These are phyloP conservation scores for Rhyacichthys aspro DNA, from an alignment of 2,797 vertebrate species.

Conservation along the genomic window DNA sequence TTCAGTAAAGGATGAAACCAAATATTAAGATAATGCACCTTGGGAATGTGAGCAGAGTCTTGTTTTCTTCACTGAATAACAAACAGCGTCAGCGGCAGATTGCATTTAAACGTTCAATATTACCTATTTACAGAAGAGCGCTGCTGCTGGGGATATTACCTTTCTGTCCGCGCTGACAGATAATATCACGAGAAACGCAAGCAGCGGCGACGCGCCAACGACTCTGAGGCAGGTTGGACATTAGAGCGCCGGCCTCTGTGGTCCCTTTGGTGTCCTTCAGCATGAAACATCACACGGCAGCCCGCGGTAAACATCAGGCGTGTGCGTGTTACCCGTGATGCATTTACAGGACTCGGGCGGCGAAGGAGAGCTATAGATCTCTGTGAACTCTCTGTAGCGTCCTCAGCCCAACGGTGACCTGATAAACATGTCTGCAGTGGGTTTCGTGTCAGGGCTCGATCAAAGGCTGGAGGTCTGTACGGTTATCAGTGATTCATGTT, in stretches of 20 bases:
- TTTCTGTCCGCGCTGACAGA: constrained; percentile 22
- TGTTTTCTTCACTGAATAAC: constrained; percentile 5
- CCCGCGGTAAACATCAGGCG: constrained; percentile 48
- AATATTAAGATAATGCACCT: no score
- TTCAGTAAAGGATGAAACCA: no score
- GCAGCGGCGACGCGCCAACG: constrained; percentile 39
- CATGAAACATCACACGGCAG: constrained; percentile 38
- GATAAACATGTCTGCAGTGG: neutral
- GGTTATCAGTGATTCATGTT: no score
- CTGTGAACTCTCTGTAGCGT: neutral
- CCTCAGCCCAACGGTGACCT: neutral
- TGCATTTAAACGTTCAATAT: neutral
- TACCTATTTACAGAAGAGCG: neutral
- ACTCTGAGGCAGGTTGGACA: constrained; percentile 45
- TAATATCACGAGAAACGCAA: constrained; percentile 36
- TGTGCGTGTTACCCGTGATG: constrained; percentile 40
- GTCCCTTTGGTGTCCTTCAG: constrained; percentile 58
- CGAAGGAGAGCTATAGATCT: constrained; percentile 12
- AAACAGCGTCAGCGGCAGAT: constrained; percentile 12
- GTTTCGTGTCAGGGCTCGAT: constrained; percentile 3
- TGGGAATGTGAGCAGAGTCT: neutral
- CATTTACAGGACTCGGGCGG: constrained; percentile 15
- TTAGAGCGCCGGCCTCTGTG: constrained; percentile 45
- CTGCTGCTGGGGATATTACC: constrained; percentile 1
- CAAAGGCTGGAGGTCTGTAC: neutral